Evolutionary conservation across 2,888 invertebrate genomes (phyloP).

Genomic region (Herminia tarsipennalis): DNA sequence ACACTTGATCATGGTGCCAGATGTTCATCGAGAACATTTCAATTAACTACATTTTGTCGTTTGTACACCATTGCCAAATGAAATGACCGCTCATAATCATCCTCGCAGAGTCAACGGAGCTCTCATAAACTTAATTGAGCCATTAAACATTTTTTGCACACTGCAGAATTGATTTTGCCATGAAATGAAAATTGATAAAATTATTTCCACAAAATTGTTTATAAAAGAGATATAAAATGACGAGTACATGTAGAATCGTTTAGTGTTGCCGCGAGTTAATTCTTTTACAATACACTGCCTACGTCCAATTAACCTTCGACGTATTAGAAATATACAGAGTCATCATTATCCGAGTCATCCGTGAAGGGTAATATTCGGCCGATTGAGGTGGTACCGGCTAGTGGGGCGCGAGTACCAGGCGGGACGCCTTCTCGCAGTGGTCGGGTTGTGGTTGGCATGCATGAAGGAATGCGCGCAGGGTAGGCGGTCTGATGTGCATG

Average conservation of each 20-base stretch:
- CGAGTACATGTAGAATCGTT: conserved; percentile 24
- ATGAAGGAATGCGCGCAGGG: conserved; percentile 63
- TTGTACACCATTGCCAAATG: conserved; percentile 4
- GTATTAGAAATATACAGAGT: conserved; percentile 77
- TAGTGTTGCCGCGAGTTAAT: conserved; percentile 63
- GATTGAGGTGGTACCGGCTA: conserved; percentile 26
- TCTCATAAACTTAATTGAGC: conserved; percentile 33
- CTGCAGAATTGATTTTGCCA: conserved; percentile 40
- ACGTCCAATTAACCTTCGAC: conserved; percentile 82
- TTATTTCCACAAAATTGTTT: conserved; percentile 39
- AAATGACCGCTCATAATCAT: conserved; percentile 2
- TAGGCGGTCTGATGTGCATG: conserved; percentile 68
- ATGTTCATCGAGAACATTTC: conserved; percentile 11
- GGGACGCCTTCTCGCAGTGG: conserved; percentile 25
- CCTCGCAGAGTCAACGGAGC: conserved; percentile 1
- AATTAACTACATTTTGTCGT: conserved; percentile 20
- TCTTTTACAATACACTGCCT: conserved; percentile 76
- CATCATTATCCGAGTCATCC: conserved; percentile 73
- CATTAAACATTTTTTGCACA: conserved; percentile 29
- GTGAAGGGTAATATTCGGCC: conserved; percentile 50
- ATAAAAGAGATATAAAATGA: conserved; percentile 44
- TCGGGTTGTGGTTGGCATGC: conserved; percentile 37
- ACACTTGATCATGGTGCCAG: conserved; percentile 1
- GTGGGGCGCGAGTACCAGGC: neutral
- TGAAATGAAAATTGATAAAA: conserved; percentile 36